These are phyloP conservation scores for Drosophila funebris DNA, from an alignment of 1,140 invertebrate species.

Conservation along the genomic window DNA sequence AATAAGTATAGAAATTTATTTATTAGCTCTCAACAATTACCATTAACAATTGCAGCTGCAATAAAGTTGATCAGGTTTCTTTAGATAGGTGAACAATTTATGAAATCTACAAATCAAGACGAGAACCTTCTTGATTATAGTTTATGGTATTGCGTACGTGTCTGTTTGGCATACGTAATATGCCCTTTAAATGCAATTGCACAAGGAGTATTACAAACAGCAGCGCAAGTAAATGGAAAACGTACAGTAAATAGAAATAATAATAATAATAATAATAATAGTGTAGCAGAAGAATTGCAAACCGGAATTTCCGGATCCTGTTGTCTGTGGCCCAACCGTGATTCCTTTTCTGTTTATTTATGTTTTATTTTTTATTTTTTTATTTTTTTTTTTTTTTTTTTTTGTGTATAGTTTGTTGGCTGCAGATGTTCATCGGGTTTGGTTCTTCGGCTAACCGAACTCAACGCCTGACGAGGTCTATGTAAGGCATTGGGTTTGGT, in stretches of 20 bases:
- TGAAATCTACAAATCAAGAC: background rate
- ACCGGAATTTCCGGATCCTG: slow-evolving; percentile 80
- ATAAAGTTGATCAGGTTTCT: background rate
- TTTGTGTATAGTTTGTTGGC: slow-evolving; percentile 37
- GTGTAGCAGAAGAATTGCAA: slow-evolving; percentile 34
- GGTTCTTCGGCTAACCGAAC: slow-evolving; percentile 19
- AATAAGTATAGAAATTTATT: too few relatives aligned
- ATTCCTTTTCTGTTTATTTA: slow-evolving; percentile 54
- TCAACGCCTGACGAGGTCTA: slow-evolving; percentile 33
- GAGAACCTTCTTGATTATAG: background rate
- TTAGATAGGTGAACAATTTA: too few relatives aligned
- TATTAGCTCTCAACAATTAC: too few relatives aligned
- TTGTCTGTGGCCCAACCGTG: slow-evolving; percentile 64
- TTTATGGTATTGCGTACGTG: background rate
- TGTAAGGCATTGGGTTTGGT: slow-evolving; percentile 75
- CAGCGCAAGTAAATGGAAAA: slow-evolving; percentile 22
- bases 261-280: slow-evolving; percentile 69
- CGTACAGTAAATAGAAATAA: slow-evolving; percentile 42
- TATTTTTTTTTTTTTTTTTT: background rate
- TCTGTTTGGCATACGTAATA: background rate
- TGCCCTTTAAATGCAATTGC: background rate
- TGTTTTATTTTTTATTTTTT: background rate
- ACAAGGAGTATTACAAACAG: slow-evolving; percentile 1
- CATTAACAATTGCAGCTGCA: background rate
- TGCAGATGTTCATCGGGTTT: slow-evolving; percentile 56